phyloP scores from a whole-genome alignment of 2,888 invertebrate genomes.

The Mesorhabditis belari region DNA sequence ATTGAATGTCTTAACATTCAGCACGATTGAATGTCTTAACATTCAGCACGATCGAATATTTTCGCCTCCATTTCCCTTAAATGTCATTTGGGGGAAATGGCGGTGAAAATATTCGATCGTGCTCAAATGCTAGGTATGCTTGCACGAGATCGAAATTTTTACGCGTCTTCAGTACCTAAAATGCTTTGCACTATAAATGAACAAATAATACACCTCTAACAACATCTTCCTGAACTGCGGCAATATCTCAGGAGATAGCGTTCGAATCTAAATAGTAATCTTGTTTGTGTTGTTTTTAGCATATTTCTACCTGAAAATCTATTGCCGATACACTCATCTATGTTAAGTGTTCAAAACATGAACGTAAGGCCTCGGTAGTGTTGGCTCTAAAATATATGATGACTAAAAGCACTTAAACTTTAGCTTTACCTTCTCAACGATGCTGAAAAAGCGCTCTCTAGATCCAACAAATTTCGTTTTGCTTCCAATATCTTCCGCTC shows the following conservation, averaged over 20 bases:
- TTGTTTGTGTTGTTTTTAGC: not conserved
- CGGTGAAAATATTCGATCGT: too few relatives aligned
- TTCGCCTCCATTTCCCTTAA: too few relatives aligned
- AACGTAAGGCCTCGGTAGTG: not conserved
- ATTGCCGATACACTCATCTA: constrained; percentile 38
- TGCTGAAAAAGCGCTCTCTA: constrained; percentile 28
- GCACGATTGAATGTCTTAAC: too few relatives aligned
- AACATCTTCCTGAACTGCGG: constrained; percentile 37
- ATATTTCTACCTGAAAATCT: constrained; percentile 31
- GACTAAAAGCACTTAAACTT: not conserved
- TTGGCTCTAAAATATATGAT: not conserved
- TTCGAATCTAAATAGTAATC: constrained; percentile 26
- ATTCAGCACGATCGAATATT: too few relatives aligned
- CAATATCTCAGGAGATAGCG: constrained; percentile 24
- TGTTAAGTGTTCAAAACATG: constrained; percentile 10
- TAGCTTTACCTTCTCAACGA: constrained; percentile 10
- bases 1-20: too few relatives aligned
- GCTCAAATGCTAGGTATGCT: constrained; percentile 80
- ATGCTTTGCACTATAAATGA: constrained; percentile 23
- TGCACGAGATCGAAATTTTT: constrained; percentile 81
- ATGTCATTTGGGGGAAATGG: too few relatives aligned
- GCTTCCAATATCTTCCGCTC: constrained; percentile 16
- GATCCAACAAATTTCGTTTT: constrained; percentile 34
- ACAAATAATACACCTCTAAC: constrained; percentile 14
- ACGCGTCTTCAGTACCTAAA: constrained; percentile 68